Base-by-base conservation (phyloP, 2,797 vertebrate species). In the Pseudochromis fuscus region DNA sequence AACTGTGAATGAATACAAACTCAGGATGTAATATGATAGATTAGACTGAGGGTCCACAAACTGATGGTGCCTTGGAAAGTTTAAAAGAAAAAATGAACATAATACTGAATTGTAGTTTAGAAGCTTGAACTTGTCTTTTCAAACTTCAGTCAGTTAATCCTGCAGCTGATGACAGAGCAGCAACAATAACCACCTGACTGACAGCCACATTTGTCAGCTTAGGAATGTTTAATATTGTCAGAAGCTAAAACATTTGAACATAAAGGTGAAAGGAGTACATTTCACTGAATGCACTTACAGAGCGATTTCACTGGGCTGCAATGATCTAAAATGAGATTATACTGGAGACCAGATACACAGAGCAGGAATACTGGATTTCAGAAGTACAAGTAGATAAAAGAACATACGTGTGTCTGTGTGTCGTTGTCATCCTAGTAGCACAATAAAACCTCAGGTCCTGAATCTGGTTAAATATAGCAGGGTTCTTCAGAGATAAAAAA, bases 211-310 rank as follows among this genome's bases (percentile, higher is more conserved):
- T 75, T 24, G 35, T 80, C 62, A 85, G 64, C 46, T 65, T 51
- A 74, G 84, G 83, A 88, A 85, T 85, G 77, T 90, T 92, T 92
- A 92, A 88, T 89, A 81, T 83, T 1, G 23, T 84, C 63, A 81
- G 69, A 81, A 83, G 83, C 70, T 71, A 77, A 78, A 87, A 87
- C 81, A 86, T 72, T 80, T 60, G 53, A 90, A 88, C 84, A 87
- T 50, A 88, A 87, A 79, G 64, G 60, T 84, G 52, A 72, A 71
- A 81, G 48, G 59, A 83, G 84, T 82, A 83, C 76, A 84, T 85
- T 86, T 86, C 53, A 85, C 67, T 82, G 70, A 88, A 89, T 86
- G 88, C 82, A 87, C 82, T 81, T 76, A 83, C 75, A 84, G 72
- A 84, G 77, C 44, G 44, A 75, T 35, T 66, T 59, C 66, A 82